A percentile compares a stretch with the other conserved stretches of the same genome.
Conservation (phyloP, 2,888 invertebrate genomes). For the Meiosimyza platycephala region DNA sequence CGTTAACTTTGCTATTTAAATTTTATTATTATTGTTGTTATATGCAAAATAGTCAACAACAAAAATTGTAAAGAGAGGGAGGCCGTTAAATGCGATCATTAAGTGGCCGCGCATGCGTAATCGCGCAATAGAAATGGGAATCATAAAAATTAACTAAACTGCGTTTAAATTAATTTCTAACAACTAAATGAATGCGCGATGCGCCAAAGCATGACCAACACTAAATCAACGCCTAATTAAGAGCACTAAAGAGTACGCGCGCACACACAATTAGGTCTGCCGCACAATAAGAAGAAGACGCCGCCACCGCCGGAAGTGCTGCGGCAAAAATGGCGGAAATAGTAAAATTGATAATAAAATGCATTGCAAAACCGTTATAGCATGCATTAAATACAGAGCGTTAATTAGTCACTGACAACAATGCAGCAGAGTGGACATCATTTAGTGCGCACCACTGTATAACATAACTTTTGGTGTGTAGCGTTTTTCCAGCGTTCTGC, state of each 20-base stretch:
- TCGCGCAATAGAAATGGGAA: neutral
- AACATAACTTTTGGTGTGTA: neutral
- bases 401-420: neutral
- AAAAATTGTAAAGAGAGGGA: neutral
- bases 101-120: slow-evolving; percentile 24
- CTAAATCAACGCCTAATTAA: slow-evolving; percentile 25
- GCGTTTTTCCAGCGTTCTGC: slow-evolving; percentile 8
- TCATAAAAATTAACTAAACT: slow-evolving; percentile 20
- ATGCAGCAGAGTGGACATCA: too few species aligned
- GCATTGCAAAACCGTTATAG: neutral
- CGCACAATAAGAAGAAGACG: slow-evolving; percentile 1
- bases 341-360: neutral
- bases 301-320: neutral
- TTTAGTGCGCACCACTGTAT: neutral
- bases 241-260: neutral
- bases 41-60: neutral
- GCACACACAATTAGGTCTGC: neutral
- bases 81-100: slow-evolving; percentile 3
- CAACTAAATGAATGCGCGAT: slow-evolving; percentile 10
- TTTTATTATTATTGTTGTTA: neutral
- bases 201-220: slow-evolving; percentile 1
- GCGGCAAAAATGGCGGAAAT: neutral
- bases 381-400: neutral
- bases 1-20: neutral
- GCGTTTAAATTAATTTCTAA: slow-evolving; percentile 24